Conservation (phyloP, 2,113 vertebrate species). For the Nestor notabilis region DNA sequence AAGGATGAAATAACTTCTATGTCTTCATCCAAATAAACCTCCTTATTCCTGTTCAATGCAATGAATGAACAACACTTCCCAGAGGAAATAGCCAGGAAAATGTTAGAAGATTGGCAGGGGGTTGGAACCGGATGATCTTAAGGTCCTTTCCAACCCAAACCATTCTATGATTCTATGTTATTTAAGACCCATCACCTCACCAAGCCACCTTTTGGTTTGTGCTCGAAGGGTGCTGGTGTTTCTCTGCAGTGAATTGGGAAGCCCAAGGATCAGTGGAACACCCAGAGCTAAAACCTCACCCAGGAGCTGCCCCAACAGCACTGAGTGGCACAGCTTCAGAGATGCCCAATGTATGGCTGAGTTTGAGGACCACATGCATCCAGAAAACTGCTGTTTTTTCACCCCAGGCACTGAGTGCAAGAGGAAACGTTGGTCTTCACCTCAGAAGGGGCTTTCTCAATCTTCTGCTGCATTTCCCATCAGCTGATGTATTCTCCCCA, state of each 20-base stretch:
- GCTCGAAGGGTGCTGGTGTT: neutral
- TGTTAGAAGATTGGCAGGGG: neutral
- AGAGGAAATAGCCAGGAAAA: neutral
- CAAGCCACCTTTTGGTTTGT: neutral
- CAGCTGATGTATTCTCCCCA: neutral
- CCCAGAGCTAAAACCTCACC: neutral
- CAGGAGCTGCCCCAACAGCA: accelerated
- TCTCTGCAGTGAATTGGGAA: accelerated
- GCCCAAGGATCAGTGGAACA: neutral
- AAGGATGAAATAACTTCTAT: constrained; percentile 54
- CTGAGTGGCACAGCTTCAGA: accelerated
- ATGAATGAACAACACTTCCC: neutral
- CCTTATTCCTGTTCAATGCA: neutral
- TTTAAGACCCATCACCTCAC: neutral
- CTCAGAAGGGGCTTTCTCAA: neutral
- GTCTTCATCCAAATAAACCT: constrained; percentile 36
- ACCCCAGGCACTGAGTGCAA: neutral
- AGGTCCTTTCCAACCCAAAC: neutral
- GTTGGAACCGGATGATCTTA: neutral
- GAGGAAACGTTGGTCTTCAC: neutral
- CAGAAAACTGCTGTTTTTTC: neutral
- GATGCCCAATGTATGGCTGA: accelerated
- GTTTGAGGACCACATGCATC: accelerated
- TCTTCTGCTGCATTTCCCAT: neutral
- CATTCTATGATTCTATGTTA: neutral